phyloP scores from a whole-genome alignment of 92 coral and sea anemone species.

The Porites divaricata region DNA sequence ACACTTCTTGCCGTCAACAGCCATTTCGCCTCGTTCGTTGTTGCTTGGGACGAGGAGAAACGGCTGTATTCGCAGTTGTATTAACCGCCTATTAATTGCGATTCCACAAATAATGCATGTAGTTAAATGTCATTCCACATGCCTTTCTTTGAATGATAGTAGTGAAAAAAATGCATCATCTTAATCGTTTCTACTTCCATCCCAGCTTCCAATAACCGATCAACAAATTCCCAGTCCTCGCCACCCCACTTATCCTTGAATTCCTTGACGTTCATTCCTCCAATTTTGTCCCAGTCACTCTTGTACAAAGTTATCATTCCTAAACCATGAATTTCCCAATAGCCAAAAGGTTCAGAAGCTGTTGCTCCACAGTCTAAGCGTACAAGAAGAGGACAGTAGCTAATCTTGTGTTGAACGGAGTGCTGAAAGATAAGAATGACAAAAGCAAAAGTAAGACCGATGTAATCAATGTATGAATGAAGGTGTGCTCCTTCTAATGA shows the following conservation, averaged over 20 bases:
- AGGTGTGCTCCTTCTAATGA: no score
- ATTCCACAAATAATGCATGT: no score
- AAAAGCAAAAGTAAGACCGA: no score
- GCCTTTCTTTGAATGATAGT: conserved; percentile 83
- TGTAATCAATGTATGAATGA: no score
- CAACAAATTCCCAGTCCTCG: conserved; percentile 93
- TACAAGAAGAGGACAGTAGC: conserved; percentile 71
- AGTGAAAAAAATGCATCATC: conserved; percentile 77
- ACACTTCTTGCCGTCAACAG: no score
- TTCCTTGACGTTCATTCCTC: conserved; percentile 89
- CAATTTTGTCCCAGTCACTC: conserved; percentile 94
- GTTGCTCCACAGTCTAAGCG: conserved; percentile 83
- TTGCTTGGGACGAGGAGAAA: no score
- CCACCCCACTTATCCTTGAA: conserved; percentile 92
- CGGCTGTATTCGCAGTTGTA: no score
- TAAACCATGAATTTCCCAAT: conserved; percentile 86
- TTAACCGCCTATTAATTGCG: no score
- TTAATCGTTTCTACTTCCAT: conserved; percentile 84
- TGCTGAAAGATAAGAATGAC: conserved; percentile 57
- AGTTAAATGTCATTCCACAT: conserved; percentile 71
- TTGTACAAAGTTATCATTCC: conserved; percentile 90
- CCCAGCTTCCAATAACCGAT: conserved; percentile 81
- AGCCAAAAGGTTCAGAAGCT: conserved; percentile 61
- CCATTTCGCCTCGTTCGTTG: no score
- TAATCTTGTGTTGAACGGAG: conserved; percentile 67